A percentile compares a stretch with the other conserved stretches of the same genome.
phyloP scores from a whole-genome alignment of 2,797 vertebrate genomes.

The Rallus crepitans region DNA sequence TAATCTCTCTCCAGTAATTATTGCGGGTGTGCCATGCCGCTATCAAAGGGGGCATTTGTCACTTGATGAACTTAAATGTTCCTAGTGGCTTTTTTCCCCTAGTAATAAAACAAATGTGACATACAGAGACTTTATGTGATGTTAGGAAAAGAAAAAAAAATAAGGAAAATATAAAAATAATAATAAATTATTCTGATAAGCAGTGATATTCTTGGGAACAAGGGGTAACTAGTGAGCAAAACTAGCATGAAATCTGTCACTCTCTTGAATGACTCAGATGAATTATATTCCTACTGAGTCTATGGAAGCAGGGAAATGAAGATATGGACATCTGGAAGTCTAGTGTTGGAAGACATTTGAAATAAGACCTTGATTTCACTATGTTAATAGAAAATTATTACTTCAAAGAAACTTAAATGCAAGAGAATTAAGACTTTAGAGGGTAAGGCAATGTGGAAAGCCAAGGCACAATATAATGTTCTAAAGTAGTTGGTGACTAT shows the following conservation, averaged over 20 bases:
- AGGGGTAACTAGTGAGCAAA: neutral
- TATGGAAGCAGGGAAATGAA: neutral
- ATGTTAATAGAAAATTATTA: neutral
- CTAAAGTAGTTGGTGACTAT: neutral
- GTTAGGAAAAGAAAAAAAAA: neutral
- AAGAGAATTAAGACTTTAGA: neutral
- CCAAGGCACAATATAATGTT: rapidly evolving
- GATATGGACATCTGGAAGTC: neutral
- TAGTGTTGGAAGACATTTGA: neutral
- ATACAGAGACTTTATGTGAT: neutral
- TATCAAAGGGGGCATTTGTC: neutral
- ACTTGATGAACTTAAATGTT: neutral
- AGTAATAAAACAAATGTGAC: neutral
- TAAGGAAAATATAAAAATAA: neutral
- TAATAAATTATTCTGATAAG: neutral
- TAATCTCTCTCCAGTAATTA: conserved; percentile 20
- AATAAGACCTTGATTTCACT: neutral
- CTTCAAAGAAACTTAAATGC: neutral
- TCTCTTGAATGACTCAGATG: neutral
- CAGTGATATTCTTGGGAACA: neutral
- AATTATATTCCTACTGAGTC: neutral
- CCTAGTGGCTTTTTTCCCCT: neutral
- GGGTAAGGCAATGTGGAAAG: neutral
- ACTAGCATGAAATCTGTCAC: neutral
- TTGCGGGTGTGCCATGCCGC: neutral